Evolutionary conservation across 2,888 invertebrate genomes (phyloP).

Genomic region (Drosophila tanythrix): DNA sequence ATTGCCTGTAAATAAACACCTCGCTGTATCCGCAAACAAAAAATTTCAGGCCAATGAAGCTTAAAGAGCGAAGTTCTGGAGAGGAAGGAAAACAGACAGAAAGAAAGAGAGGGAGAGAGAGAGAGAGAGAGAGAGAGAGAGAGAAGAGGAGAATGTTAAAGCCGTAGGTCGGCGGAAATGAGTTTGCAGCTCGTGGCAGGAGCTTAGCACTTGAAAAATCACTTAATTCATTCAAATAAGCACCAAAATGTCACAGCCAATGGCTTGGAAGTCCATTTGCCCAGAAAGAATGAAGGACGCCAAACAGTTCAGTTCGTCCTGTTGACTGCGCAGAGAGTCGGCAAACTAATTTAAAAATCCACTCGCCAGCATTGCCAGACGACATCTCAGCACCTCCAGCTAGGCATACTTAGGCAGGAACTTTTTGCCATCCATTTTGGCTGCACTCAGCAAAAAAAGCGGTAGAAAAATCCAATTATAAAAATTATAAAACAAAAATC

Average conservation of each 20-base stretch:
- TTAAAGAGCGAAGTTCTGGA: constrained; percentile 34
- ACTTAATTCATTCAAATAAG: constrained; percentile 82
- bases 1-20: constrained; percentile 71
- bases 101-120: constrained; percentile 1
- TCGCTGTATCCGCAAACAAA: constrained; percentile 46
- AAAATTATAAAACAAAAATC: background rate
- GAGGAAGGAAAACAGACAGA: background rate
- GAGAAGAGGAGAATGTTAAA: constrained; percentile 16
- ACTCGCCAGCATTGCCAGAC: constrained; percentile 70
- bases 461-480: background rate
- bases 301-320: constrained; percentile 25
- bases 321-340: constrained; percentile 38
- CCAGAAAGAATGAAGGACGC: constrained; percentile 40
- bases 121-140: background rate
- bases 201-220: constrained; percentile 81
- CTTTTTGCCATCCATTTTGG: constrained; percentile 6
- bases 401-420: constrained; percentile 20
- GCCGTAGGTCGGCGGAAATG: constrained; percentile 65
- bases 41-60: constrained; percentile 59
- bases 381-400: constrained; percentile 6
- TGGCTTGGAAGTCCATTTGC: constrained; percentile 63
- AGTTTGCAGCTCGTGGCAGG: constrained; percentile 75
- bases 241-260: constrained; percentile 67
- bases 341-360: constrained; percentile 80
- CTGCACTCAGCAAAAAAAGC: constrained; percentile 1